phyloP scores from a whole-genome alignment of 2,888 invertebrate genomes.

The Agrotis exclamationis region DNA sequence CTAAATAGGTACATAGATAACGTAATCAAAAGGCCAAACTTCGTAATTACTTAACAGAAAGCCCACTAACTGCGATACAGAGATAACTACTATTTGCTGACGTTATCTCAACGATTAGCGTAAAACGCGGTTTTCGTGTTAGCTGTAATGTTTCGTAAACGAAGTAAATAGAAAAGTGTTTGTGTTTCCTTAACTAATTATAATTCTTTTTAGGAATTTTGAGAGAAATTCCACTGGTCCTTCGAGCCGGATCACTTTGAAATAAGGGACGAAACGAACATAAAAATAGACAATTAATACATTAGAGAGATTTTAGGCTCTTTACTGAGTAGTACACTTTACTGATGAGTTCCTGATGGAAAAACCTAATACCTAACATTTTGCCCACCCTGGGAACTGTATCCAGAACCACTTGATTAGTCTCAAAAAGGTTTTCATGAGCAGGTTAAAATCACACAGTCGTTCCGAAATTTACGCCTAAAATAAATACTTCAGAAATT shows the following conservation, averaged over 20 bases:
- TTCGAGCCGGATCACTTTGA: not conserved
- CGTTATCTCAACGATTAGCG: slow-evolving; percentile 57
- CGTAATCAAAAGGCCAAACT: slow-evolving; percentile 40
- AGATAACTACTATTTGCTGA: slow-evolving; percentile 53
- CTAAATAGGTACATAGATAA: not conserved
- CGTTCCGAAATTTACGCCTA: not conserved
- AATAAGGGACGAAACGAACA: not conserved
- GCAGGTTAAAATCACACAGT: not conserved
- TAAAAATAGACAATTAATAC: not conserved
- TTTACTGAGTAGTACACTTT: no score
- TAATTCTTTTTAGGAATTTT: not conserved
- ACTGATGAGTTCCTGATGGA: no score
- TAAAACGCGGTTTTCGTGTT: slow-evolving; percentile 58
- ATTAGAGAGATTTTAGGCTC: no score
- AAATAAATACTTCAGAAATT: not conserved
- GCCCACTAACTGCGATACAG: not conserved
- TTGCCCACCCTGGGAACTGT: no score
- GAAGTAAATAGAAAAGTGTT: slow-evolving; percentile 26
- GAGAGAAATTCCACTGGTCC: not conserved
- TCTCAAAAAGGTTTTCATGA: no score
- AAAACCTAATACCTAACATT: no score
- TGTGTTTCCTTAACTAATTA: slow-evolving; percentile 33
- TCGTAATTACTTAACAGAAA: slow-evolving; percentile 36
- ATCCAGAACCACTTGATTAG: no score
- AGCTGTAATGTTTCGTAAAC: slow-evolving; percentile 26